Percentiles rank a stretch among this genome's conserved stretches.
phyloP scores from a whole-genome alignment of 92 coral and sea anemone species.

The Epizoanthus scotinus region DNA sequence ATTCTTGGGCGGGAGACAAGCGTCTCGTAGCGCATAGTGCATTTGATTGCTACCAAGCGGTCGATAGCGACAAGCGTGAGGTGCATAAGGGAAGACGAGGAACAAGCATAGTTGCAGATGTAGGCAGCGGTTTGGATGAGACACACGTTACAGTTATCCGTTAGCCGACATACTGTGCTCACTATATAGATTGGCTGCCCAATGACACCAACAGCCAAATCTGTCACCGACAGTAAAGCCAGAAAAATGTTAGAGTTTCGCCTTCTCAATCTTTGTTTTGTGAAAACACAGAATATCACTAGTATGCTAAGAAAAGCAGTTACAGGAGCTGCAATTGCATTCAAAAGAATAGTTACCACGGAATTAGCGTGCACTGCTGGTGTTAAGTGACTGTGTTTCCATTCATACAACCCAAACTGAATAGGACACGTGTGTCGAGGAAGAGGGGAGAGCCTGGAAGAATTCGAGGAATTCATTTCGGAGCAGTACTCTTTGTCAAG shows the following conservation, averaged over 20 bases:
- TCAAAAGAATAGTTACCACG: conserved; percentile 1
- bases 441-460: background rate
- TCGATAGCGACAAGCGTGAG: background rate
- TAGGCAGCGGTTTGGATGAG: background rate
- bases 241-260: background rate
- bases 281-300: conserved; percentile 3
- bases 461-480: background rate
- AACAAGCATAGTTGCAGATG: background rate
- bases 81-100: background rate
- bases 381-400: background rate
- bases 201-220: background rate
- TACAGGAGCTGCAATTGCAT: background rate
- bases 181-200: background rate
- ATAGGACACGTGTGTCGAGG: background rate
- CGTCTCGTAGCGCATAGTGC: background rate
- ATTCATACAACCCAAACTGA: background rate
- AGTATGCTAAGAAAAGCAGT: background rate
- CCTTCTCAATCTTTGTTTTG: background rate
- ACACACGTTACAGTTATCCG: background rate
- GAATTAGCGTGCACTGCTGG: background rate
- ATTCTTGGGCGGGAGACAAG: background rate
- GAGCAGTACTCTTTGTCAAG: background rate
- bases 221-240: background rate
- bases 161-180: background rate
- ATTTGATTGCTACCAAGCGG: background rate